Evolutionary conservation across 1,140 invertebrate species (phyloP), one percentile per base, ranked within the genome.

Genomic region (Stenopsyche tienmushanensis): DNA sequence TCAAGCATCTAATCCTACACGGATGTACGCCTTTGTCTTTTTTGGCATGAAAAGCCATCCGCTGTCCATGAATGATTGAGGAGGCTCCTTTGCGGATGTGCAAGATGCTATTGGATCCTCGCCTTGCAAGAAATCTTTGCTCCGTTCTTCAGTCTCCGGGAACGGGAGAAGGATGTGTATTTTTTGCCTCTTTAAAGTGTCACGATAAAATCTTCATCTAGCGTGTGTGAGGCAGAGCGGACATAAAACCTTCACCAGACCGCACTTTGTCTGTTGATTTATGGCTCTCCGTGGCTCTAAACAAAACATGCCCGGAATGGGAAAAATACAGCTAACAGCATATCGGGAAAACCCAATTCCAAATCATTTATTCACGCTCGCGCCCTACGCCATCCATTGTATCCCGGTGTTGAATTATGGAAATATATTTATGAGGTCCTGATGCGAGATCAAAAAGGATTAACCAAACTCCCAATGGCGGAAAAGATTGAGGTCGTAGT

Each of bases 191-290:
- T 55, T 55, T 53, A n/a, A 45, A 62, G 26, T 15, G 60, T 52
- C 44, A 18, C 23, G 60, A 63, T 63, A 63, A 63, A 52, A 63
- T 58, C 55, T 58, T 58, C 17, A 58, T 44, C 55, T 29, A 45
- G 18, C 44, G 18, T 18, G 18, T 26, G 55, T 21, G 21, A 13
- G 23, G 15, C 25, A 24, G 25, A 47, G 18, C 60, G 21, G 24
- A 50, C 60, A 39, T 62, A 52, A 62, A 62, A 62, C 17, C 41
- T 41, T 64, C 25, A 24, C 24, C 62, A 13, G 21, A 47, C 62
- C 62, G 52, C 52, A 55, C 23, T 55, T 55, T 64, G 25, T 45
- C 17, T 24, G 2, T 64, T 54, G 55, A 58, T 58, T 58, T 58
- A 58, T 58, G 39, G 41, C 9, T 25, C 3, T 25, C 20, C 23